A percentile compares a stretch with the other conserved stretches of the same genome.
These are phyloP conservation scores for Indicator indicator DNA, from an alignment of 2,113 vertebrate species.

Conservation along the genomic window DNA sequence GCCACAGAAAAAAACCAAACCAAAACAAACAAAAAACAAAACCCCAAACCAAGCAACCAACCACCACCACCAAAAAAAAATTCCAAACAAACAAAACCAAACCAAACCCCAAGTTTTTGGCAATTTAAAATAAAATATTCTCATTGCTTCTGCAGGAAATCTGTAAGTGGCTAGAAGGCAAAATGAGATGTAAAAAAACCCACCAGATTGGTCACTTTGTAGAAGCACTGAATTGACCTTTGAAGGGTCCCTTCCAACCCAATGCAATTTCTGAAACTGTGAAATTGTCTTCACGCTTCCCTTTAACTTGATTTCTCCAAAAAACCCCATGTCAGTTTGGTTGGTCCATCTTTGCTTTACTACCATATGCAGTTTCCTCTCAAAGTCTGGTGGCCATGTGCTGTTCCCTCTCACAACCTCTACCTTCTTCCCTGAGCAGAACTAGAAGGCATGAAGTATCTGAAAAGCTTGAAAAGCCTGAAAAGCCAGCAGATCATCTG, in stretches of 20 bases:
- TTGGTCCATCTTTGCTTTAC: neutral
- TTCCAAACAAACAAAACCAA: neutral
- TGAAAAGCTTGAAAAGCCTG: neutral
- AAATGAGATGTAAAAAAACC: neutral
- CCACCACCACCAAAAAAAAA: too few species aligned
- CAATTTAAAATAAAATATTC: neutral
- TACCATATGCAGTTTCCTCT: neutral
- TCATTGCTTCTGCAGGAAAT: neutral
- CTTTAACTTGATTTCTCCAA: neutral
- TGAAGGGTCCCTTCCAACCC: too few species aligned
- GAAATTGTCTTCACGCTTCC: neutral
- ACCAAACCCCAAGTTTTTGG: neutral
- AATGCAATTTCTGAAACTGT: too few species aligned
- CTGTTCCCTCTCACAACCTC: neutral
- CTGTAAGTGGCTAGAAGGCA: neutral
- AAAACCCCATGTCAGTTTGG: neutral
- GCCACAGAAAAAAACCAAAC: too few species aligned
- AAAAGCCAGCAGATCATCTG: neutral
- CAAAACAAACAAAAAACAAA: neutral
- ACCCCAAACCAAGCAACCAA: too few species aligned
- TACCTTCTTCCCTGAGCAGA: neutral
- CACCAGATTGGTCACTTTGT: neutral
- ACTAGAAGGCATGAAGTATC: conserved; percentile 24
- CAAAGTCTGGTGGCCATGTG: neutral
- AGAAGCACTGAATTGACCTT: neutral